Evolutionary conservation across 2,113 vertebrate genomes (phyloP).

Genomic region (Girardinichthys multiradiatus): DNA sequence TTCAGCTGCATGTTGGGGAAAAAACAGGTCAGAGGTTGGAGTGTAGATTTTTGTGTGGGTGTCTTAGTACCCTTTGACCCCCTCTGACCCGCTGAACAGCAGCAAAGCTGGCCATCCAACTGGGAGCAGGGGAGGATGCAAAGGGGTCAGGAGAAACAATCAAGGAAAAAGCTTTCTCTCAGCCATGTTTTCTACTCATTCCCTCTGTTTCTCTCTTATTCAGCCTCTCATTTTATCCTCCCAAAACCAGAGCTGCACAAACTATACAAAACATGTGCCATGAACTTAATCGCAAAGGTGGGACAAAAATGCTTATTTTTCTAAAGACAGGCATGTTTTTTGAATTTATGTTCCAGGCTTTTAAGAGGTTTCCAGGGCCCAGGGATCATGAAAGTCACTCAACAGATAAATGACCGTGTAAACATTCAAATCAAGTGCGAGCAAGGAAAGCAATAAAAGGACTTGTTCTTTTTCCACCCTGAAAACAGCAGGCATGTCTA

Average conservation of each 20-base stretch:
- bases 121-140: conserved; percentile 46
- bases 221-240: conserved; percentile 4
- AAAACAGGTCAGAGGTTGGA: conserved; percentile 54
- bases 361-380: conserved; percentile 49
- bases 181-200: conserved; percentile 10
- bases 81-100: conserved; percentile 54
- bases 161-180: conserved; percentile 35
- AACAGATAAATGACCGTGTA: conserved; percentile 51
- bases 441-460: conserved; percentile 51
- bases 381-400: conserved; percentile 59
- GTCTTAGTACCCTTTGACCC: conserved; percentile 60
- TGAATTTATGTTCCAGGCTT: conserved; percentile 37
- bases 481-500: conserved; percentile 29
- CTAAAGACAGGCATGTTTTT: conserved; percentile 25
- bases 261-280: not conserved
- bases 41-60: conserved; percentile 61
- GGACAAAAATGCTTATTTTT: conserved; percentile 23
- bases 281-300: conserved; percentile 2
- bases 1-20: conserved; percentile 54
- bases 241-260: not conserved
- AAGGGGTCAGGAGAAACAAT: conserved; percentile 58
- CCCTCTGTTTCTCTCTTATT: conserved; percentile 22
- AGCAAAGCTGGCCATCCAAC: conserved; percentile 55
- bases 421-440: conserved; percentile 49
- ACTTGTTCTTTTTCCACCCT: conserved; percentile 13